Evolutionary conservation across 2,888 invertebrate species (phyloP).

Genomic region (Drosophila longiperda): DNA sequence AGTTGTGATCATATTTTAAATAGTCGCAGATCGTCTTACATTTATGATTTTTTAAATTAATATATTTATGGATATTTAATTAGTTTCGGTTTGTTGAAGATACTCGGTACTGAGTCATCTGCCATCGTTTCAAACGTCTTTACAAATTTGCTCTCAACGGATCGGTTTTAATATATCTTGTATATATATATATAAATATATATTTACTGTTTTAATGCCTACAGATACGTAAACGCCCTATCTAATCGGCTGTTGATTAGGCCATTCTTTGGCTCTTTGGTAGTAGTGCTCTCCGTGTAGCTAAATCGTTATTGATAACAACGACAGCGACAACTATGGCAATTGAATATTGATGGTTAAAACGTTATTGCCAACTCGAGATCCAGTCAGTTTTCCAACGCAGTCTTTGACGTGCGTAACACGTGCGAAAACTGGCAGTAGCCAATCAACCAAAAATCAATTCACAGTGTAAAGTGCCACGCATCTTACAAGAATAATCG

Average conservation of each 20-base stretch:
- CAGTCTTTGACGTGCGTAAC: constrained; percentile 60
- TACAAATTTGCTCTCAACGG: not conserved
- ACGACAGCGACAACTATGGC: constrained; percentile 30
- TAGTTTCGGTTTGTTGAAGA: not conserved
- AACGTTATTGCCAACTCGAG: constrained; percentile 62
- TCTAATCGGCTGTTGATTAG: constrained; percentile 70
- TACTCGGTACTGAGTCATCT: constrained; percentile 15
- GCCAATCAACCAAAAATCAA: not conserved
- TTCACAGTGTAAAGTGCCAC: constrained; percentile 29
- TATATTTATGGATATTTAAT: not conserved
- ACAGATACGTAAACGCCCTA: constrained; percentile 47
- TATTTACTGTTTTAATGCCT: constrained; percentile 21
- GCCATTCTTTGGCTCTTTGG: constrained; percentile 45
- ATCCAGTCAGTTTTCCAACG: constrained; percentile 67
- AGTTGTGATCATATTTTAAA: constrained; percentile 1
- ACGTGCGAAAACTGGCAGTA: constrained; percentile 48
- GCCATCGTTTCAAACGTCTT: not conserved
- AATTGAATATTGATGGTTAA: constrained; percentile 76
- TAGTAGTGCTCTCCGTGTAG: constrained; percentile 48
- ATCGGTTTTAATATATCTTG: not conserved
- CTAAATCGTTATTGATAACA: constrained; percentile 57
- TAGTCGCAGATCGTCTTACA: not conserved
- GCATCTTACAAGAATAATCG: constrained; percentile 27
- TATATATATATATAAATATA: not conserved
- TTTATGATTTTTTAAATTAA: not conserved